Base-by-base conservation (phyloP, 2,888 invertebrate genomes). In the Boloria selene region DNA sequence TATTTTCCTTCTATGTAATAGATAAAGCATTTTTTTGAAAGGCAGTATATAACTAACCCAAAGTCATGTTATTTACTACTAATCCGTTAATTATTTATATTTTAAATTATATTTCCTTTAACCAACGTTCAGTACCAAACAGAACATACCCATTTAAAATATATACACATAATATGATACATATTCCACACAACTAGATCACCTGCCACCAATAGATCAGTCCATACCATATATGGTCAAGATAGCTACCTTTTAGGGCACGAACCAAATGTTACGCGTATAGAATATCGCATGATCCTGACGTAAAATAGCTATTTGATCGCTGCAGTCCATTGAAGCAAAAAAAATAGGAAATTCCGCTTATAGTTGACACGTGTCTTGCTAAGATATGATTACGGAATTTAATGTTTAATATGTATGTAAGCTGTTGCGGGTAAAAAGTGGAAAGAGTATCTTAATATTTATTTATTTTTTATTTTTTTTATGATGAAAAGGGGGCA, bases 141-240 rank as follows among this genome's bases (percentile, higher is more conserved):
- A 70, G 82, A 80, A 62, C 68, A 66, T 17, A 76, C 71, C 76
- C 61, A 59, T 44, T 58, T 69, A 70, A 71, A 77, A 77, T 68
- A 53, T 71, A 75, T 73, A 72, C 65, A 73, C 74, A 73, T 71
- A 81, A 84, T 85, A 85, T 83, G 77, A 83, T 81, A 84, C 84
- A 80, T 81, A 87, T 87, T 84, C 85, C 82, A 82, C 79, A 79
- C 86, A 87, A 88, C 83, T 85, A 88, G 90, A 90, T 88, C 87
- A 86, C 78, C 82, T 71, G 79, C 73, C 67, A 72, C 72, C 82
- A 82, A 89, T 90, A 90, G 87, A 90, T 90, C 88, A 87, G 84
- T 75, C 70, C 72, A 69, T 54, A 67, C 86, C 87, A 83, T 85
- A 87, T 85, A 83, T 67, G 84, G 86, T 50, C 70, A 75, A 74